Percentiles rank a stretch among this genome's conserved stretches.
These are phyloP conservation scores for Melanerpes aurifrons DNA, from an alignment of 2,113 vertebrate species.

Conservation along the genomic window DNA sequence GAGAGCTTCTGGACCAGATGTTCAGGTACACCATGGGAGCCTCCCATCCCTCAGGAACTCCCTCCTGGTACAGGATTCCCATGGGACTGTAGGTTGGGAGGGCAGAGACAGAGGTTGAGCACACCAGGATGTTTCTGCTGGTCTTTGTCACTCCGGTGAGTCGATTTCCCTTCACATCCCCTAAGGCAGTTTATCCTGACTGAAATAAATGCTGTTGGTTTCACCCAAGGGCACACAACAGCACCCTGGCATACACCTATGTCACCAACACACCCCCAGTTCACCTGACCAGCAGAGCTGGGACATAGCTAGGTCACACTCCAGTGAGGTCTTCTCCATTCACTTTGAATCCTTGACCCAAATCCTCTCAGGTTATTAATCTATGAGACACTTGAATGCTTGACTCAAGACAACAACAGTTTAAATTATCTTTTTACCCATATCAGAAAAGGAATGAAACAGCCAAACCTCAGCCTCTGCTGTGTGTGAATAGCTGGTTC, in stretches of 20 bases:
- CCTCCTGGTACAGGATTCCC: not conserved
- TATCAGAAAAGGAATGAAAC: not conserved
- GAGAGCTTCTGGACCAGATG: not conserved
- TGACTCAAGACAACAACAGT: not conserved
- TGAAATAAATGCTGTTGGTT: not conserved
- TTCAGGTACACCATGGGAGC: accelerated
- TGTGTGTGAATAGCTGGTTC: not conserved
- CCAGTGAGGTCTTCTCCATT: not conserved
- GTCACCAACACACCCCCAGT: not conserved
- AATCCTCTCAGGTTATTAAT: not conserved
- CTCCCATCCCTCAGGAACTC: not conserved
- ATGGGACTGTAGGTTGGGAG: not conserved
- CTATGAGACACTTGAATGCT: accelerated
- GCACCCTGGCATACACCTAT: not conserved
- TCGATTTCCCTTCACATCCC: not conserved
- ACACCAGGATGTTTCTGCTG: accelerated
- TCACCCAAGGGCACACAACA: not conserved
- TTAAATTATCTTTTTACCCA: not conserved
- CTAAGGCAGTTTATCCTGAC: not conserved
- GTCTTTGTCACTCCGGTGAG: not conserved
- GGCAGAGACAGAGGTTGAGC: not conserved
- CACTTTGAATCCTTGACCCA: not conserved
- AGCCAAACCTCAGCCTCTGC: not conserved
- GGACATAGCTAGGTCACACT: not conserved
- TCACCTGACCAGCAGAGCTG: not conserved